Conservation (phyloP, 1,140 invertebrate genomes). For the Aphaenogaster ashmeadi region DNA sequence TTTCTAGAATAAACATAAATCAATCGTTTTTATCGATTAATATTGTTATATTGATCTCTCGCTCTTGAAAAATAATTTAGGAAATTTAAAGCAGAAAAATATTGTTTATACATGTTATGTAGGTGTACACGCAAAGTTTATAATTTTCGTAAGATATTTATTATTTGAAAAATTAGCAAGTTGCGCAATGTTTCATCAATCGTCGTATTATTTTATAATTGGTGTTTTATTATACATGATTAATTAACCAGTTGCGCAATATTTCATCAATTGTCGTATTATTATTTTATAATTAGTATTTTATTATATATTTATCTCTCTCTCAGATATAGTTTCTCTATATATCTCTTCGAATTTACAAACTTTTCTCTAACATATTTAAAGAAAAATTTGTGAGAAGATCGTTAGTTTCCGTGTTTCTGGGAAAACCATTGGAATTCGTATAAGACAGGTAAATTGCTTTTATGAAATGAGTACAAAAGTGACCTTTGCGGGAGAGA, state of each 20-base stretch:
- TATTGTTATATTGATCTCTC: background rate
- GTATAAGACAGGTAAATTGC: background rate
- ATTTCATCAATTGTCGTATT: background rate
- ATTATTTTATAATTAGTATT: background rate
- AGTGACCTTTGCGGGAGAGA: conserved; percentile 3
- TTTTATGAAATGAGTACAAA: conserved; percentile 2
- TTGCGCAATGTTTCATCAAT: background rate
- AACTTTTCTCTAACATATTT: background rate
- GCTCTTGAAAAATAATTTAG: background rate
- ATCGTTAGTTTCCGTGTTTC: background rate
- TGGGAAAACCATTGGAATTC: background rate
- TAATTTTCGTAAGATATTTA: background rate
- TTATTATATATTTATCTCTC: background rate
- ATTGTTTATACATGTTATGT: background rate
- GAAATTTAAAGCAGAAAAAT: background rate
- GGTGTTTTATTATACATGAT: background rate
- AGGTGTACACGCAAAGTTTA: background rate
- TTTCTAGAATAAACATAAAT: background rate
- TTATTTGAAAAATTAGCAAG: background rate
- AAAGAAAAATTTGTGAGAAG: background rate
- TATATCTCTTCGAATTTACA: background rate
- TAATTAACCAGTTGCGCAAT: background rate
- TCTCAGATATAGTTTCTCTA: background rate
- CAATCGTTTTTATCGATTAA: background rate
- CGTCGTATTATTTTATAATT: background rate